phyloP scores from a whole-genome alignment of 2,113 vertebrate genomes.

The Otocyon megalotis region DNA sequence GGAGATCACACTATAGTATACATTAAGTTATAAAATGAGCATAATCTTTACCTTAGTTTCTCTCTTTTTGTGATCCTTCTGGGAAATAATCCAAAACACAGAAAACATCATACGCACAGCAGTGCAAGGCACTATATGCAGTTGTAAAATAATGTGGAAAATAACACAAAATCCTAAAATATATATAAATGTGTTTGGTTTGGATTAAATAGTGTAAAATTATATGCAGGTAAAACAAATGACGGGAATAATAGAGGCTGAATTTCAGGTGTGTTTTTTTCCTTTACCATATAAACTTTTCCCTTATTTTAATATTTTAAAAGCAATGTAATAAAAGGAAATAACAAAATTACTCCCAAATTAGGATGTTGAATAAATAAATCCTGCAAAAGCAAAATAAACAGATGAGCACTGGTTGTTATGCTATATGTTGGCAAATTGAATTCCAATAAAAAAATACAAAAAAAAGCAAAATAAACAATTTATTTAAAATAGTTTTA shows the following conservation, averaged over 20 bases:
- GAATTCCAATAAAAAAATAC: too few relatives aligned
- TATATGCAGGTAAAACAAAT: slow-evolving; percentile 29
- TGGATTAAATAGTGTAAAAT: slow-evolving; percentile 9
- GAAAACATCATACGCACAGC: background rate
- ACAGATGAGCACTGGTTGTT: background rate
- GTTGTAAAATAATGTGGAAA: background rate
- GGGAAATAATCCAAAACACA: background rate
- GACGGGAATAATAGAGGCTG: background rate
- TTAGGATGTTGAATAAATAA: background rate
- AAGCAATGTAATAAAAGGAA: background rate
- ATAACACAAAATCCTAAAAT: background rate
- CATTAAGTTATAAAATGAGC: background rate
- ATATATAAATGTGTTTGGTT: background rate
- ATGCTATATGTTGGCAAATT: too few relatives aligned
- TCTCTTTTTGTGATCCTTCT: background rate
- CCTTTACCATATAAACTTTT: background rate
- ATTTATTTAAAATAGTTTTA: background rate
- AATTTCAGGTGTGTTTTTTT: background rate
- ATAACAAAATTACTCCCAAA: background rate
- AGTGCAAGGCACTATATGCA: background rate
- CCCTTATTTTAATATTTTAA: slow-evolving; percentile 24
- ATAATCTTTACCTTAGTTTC: slow-evolving; percentile 19
- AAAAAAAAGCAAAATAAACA: background rate
- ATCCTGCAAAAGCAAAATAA: background rate
- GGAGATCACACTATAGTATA: background rate